phyloP scores from a whole-genome alignment of 2,888 invertebrate species.

The Drosophila subsilvestris region DNA sequence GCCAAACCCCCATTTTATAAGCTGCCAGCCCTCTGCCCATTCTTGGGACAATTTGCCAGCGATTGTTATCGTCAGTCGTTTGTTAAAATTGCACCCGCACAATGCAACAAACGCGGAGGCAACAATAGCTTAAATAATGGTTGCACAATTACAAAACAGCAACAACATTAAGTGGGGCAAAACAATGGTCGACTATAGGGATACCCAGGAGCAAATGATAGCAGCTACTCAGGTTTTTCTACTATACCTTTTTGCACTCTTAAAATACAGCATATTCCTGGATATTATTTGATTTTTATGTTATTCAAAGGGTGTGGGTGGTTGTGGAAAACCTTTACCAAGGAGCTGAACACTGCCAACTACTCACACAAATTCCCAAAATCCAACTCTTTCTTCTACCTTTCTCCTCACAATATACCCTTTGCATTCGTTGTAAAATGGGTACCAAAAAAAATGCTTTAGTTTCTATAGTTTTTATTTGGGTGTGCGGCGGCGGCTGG shows the following conservation, averaged over 20 bases:
- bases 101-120: slow-evolving; percentile 14
- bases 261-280: too few relatives aligned
- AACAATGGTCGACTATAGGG: background rate
- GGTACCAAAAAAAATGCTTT: background rate
- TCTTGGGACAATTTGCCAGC: slow-evolving; percentile 47
- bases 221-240: too few relatives aligned
- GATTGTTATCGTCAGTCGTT: slow-evolving; percentile 46
- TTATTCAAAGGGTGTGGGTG: too few relatives aligned
- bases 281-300: too few relatives aligned
- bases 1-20: too few relatives aligned
- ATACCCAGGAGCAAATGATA: background rate
- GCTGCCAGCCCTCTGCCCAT: slow-evolving; percentile 18
- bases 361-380: too few relatives aligned
- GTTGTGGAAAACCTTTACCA: too few relatives aligned
- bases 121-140: slow-evolving; percentile 38
- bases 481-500: slow-evolving; percentile 2
- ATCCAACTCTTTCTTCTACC: background rate
- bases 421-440: background rate
- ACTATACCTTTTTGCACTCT: too few relatives aligned
- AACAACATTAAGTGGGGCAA: slow-evolving; percentile 15
- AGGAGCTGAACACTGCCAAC: too few relatives aligned
- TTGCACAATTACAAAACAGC: slow-evolving; percentile 38
- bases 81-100: slow-evolving; percentile 46
- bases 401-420: background rate
- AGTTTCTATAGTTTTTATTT: slow-evolving; percentile 9